phyloP scores from a whole-genome alignment of 2,888 invertebrate species.

The Sipha maydis region DNA sequence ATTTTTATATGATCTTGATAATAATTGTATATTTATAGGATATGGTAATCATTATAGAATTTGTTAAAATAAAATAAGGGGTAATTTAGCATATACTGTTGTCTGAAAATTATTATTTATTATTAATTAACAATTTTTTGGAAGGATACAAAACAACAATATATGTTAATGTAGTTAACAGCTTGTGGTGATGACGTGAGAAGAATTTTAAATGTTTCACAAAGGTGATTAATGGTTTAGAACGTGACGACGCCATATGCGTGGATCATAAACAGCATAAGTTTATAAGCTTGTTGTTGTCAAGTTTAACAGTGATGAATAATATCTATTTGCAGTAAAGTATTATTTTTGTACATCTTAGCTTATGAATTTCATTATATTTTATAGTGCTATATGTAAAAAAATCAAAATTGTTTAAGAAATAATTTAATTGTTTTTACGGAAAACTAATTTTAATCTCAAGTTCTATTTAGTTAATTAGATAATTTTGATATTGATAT shows the following conservation, averaged over 20 bases:
- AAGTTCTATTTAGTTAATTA: no score
- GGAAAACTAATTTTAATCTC: no score
- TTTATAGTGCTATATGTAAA: neutral
- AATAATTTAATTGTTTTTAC: no score
- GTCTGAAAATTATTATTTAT: neutral
- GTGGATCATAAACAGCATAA: slow-evolving; percentile 11
- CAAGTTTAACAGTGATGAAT: slow-evolving; percentile 14
- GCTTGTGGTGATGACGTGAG: neutral
- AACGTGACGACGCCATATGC: slow-evolving; percentile 10
- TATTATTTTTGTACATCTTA: neutral
- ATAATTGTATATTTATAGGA: neutral
- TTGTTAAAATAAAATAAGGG: neutral
- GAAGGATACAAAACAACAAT: neutral
- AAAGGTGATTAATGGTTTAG: slow-evolving; percentile 40
- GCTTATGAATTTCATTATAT: neutral
- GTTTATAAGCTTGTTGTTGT: slow-evolving; percentile 24
- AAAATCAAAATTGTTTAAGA: no score
- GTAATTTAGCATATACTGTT: neutral
- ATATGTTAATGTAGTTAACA: slow-evolving; percentile 31
- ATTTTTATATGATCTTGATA: neutral
- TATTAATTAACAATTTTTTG: slow-evolving; percentile 33
- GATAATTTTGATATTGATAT: no score
- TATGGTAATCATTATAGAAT: neutral
- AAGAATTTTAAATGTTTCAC: slow-evolving; percentile 33
- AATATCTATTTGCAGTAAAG: slow-evolving; percentile 7